Conservation (phyloP, 1,140 invertebrate genomes). For the Drosophila sp. region DNA sequence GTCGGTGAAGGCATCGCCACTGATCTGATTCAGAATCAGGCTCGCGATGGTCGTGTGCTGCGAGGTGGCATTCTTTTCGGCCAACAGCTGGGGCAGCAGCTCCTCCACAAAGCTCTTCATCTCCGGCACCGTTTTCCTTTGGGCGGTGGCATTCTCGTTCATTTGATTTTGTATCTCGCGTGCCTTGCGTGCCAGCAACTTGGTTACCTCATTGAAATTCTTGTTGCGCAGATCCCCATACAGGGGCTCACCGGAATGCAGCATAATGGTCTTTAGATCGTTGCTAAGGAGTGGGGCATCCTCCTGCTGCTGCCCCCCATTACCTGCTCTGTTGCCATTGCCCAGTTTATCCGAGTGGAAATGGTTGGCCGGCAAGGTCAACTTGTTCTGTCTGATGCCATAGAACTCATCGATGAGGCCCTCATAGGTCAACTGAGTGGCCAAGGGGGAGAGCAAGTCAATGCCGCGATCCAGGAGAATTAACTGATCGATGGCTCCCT, state of each 20-base stretch:
- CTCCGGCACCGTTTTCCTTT: conserved; percentile 94
- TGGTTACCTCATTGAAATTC: conserved; percentile 96
- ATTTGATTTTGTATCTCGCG: conserved; percentile 93
- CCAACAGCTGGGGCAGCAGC: conserved; percentile 91
- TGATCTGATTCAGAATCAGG: conserved; percentile 86
- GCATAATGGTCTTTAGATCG: conserved; percentile 88
- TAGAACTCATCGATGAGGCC: conserved; percentile 92
- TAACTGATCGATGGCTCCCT: conserved; percentile 92
- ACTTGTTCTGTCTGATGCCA: conserved; percentile 87
- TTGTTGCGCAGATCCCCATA: conserved; percentile 96
- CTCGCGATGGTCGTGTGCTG: conserved; percentile 88
- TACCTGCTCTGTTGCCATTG: conserved; percentile 66
- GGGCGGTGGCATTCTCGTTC: conserved; percentile 94
- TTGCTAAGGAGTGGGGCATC: conserved; percentile 84
- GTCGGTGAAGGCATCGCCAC: conserved; percentile 84
- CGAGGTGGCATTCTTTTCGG: conserved; percentile 92
- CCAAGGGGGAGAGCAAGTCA: conserved; percentile 95
- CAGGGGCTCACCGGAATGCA: conserved; percentile 95
- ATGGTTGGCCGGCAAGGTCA: conserved; percentile 92
- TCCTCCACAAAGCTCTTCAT: conserved; percentile 97
- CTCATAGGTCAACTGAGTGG: conserved; percentile 98
- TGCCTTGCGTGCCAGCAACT: conserved; percentile 93
- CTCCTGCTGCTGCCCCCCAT: conserved; percentile 17
- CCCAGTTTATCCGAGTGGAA: conserved; percentile 88
- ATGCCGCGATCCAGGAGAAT: conserved; percentile 94